Percentiles rank a stretch among this genome's conserved stretches.
Conservation (phyloP, 2,888 invertebrate genomes). For the Brachypalpus laphriformis region DNA sequence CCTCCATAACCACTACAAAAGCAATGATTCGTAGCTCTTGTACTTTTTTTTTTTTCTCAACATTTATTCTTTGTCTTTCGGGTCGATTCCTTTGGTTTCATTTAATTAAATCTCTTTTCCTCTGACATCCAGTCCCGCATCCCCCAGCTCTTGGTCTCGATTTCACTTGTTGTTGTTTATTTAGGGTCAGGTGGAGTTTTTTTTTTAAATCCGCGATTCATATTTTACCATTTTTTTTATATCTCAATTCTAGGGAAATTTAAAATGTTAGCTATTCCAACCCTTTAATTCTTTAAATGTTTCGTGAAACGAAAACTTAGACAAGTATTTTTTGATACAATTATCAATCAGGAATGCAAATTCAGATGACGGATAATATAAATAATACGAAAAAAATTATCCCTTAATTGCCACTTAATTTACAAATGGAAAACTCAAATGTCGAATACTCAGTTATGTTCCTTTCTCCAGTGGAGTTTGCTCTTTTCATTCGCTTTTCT, state of each 20-base stretch:
- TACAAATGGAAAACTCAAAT: constrained; percentile 58
- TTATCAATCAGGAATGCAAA: constrained; percentile 33
- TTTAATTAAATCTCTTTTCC: constrained; percentile 68
- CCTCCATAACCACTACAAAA: constrained; percentile 27
- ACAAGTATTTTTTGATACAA: constrained; percentile 1
- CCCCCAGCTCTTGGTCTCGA: constrained; percentile 32
- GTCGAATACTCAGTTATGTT: constrained; percentile 26
- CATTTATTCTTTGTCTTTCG: constrained; percentile 62
- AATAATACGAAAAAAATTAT: constrained; percentile 57
- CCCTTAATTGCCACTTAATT: constrained; percentile 72
- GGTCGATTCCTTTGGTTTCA: constrained; percentile 73
- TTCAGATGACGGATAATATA: constrained; percentile 27
- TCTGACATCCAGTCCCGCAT: constrained; percentile 50
- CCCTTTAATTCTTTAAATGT: constrained; percentile 38
- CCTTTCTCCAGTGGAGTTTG: constrained; percentile 40
- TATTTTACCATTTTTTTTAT: constrained; percentile 36
- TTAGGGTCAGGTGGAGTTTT: constrained; percentile 68
- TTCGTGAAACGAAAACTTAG: not conserved
- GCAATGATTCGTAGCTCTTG: constrained; percentile 51
- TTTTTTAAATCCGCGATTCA: constrained; percentile 48
- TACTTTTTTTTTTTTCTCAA: constrained; percentile 22
- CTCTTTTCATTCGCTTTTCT: constrained; percentile 54
- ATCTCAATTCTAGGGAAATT: constrained; percentile 10
- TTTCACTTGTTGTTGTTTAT: constrained; percentile 68
- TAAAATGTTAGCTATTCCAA: constrained; percentile 5